These are phyloP conservation scores for Macrochelys suwanniensis DNA, from an alignment of 2,797 vertebrate genomes.

Conservation along the genomic window DNA sequence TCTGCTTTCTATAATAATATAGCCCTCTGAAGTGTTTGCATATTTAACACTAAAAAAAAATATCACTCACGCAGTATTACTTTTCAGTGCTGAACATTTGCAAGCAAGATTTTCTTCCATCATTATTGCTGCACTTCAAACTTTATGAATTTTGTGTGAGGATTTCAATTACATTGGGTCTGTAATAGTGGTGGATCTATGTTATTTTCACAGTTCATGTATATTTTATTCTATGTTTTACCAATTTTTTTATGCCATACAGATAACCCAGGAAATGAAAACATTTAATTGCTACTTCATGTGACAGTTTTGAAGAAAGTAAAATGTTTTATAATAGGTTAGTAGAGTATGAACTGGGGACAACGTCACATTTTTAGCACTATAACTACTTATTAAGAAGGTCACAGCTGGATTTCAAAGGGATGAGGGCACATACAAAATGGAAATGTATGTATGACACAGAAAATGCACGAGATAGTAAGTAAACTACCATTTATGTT, in stretches of 20 bases:
- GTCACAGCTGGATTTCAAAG: not conserved
- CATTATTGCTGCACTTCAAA: not conserved
- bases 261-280: not conserved
- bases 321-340: not conserved
- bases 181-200: not conserved
- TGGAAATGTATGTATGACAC: not conserved
- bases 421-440: not conserved
- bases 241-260: not conserved
- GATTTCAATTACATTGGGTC: not conserved
- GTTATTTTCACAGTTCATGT: not conserved
- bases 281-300: not conserved
- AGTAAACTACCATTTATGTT: not conserved
- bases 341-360: not conserved
- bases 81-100: not conserved
- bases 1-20: not conserved
- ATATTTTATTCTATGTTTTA: not conserved
- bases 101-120: not conserved
- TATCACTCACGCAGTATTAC: not conserved
- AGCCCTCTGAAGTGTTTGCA: not conserved
- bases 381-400: not conserved
- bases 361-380: not conserved
- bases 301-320: not conserved
- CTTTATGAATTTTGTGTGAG: not conserved
- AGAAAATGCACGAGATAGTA: not conserved
- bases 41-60: not conserved